Evolutionary conservation across 2,888 invertebrate species (phyloP), one percentile per base, ranked within the genome.

Genomic region (Oscheius sp.): DNA sequence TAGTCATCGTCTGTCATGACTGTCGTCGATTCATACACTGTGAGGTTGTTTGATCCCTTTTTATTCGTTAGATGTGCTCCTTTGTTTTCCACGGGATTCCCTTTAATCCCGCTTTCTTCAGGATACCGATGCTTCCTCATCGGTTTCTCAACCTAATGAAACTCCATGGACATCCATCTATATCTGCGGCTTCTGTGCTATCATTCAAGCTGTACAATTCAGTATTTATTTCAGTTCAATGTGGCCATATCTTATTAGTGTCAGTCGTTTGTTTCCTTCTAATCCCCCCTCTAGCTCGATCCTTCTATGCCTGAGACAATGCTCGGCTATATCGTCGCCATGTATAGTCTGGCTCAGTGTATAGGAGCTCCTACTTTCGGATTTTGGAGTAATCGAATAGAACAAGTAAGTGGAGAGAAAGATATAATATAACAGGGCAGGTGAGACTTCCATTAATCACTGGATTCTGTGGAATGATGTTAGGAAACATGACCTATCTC

Each of bases 121-220:
- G 59, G 30, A 59, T 20, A 59, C 9, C 9, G 59, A 59, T 44
- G 59, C 14, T 22, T 41, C 57, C 14, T 36, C 57, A 24, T 38
- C 59, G 14, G 9, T 24, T 8, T 26, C 28, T 17, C 6, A 24
- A 22, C 41, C n/a, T 59, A 38, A 71, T 6, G 8, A 20, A 14
- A 70, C 77, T 14, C 70, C 73, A 33, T 78, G 78, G 78, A 62
- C 28, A 9, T 75, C 75, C 12, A 74, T 78, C 17, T 78, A 78
- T 49, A 66, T 74, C 2, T 67, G 68, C 6, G 78, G 78, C 30
- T 41, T 51, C 26, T 73, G 74, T 33, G 50, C 76, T 0, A 70
- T 76, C 64, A 69, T 76, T 24, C 73, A 73, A 63, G 74, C 75
- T 14, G 74, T 70, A 0, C 78, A 78, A 47, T 78, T 76, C 49